A percentile compares a stretch with the other conserved stretches of the same genome.
Evolutionary conservation across 2,888 invertebrate genomes (phyloP).

Genomic region (Ectobius pallidus): DNA sequence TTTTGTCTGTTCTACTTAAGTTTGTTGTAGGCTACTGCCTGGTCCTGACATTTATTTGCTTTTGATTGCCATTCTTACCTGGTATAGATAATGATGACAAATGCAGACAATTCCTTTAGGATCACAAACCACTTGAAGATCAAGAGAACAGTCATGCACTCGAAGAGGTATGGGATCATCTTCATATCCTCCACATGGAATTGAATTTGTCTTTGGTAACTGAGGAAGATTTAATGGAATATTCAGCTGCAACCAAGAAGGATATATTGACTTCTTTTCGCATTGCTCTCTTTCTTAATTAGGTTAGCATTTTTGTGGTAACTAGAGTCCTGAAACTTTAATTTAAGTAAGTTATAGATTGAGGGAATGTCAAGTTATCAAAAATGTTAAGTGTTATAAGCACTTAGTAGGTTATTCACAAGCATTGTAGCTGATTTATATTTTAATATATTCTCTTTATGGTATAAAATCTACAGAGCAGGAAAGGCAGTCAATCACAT

Average conservation of each 20-base stretch:
- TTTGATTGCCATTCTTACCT: too few relatives aligned
- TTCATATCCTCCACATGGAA: constrained; percentile 72
- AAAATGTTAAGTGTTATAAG: too few relatives aligned
- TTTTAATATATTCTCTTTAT: too few relatives aligned
- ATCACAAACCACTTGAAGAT: constrained; percentile 78
- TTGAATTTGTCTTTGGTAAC: constrained; percentile 61
- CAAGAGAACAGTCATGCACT: constrained; percentile 81
- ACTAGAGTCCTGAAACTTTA: neutral
- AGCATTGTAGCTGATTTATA: too few relatives aligned
- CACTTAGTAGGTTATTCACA: too few relatives aligned
- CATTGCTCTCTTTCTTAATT: neutral
- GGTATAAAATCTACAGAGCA: too few relatives aligned
- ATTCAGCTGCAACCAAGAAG: constrained; percentile 67
- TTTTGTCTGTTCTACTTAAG: too few relatives aligned
- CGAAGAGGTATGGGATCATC: constrained; percentile 81
- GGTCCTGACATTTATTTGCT: too few relatives aligned
- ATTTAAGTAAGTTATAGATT: too few relatives aligned
- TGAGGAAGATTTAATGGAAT: constrained; percentile 83
- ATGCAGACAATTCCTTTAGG: constrained; percentile 74
- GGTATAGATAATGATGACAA: constrained; percentile 84
- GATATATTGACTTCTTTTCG: neutral
- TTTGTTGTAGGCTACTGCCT: too few relatives aligned
- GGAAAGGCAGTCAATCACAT: too few relatives aligned
- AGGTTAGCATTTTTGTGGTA: neutral
- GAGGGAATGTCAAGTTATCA: too few relatives aligned